Percentiles rank a stretch among this genome's conserved stretches.
Evolutionary conservation across 2,113 vertebrate species (phyloP).

Genomic region (Xerus inauris): DNA sequence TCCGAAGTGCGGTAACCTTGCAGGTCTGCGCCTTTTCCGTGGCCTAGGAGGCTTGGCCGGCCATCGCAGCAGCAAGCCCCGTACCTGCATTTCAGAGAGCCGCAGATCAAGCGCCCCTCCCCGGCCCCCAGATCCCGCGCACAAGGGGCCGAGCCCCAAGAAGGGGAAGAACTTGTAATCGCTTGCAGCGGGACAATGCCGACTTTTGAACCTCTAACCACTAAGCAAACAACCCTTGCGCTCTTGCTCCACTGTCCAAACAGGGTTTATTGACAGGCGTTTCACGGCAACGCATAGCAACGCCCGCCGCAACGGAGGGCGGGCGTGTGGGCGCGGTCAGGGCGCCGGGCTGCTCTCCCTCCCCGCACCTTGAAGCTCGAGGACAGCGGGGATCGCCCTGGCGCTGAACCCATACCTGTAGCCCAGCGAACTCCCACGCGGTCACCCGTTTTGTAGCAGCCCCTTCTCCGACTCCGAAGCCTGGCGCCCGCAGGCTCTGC

Average conservation of each 20-base stretch:
- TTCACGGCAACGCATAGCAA: constrained; percentile 88
- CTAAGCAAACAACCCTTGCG: constrained; percentile 91
- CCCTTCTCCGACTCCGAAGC: neutral
- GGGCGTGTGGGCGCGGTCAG: constrained; percentile 45
- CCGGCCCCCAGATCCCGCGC: neutral
- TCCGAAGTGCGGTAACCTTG: neutral
- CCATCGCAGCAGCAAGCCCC: neutral
- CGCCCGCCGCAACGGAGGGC: constrained; percentile 67
- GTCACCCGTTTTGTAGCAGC: neutral
- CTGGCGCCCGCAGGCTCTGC: neutral
- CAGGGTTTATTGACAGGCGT: constrained; percentile 90
- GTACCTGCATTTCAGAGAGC: neutral
- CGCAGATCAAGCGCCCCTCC: neutral
- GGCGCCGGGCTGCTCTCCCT: neutral
- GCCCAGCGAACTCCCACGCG: neutral
- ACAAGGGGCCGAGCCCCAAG: neutral
- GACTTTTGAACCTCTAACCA: constrained; percentile 92
- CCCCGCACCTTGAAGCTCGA: neutral
- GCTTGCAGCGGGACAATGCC: constrained; percentile 87
- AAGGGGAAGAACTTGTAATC: constrained; percentile 81
- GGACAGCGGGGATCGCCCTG: neutral
- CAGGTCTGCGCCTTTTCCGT: neutral
- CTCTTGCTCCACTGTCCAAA: constrained; percentile 89
- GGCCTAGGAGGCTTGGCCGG: neutral
- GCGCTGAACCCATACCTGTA: neutral